Percentiles rank a stretch among this genome's conserved stretches.
phyloP scores from a whole-genome alignment of 2,113 vertebrate species.

The Coracopsis vasa region DNA sequence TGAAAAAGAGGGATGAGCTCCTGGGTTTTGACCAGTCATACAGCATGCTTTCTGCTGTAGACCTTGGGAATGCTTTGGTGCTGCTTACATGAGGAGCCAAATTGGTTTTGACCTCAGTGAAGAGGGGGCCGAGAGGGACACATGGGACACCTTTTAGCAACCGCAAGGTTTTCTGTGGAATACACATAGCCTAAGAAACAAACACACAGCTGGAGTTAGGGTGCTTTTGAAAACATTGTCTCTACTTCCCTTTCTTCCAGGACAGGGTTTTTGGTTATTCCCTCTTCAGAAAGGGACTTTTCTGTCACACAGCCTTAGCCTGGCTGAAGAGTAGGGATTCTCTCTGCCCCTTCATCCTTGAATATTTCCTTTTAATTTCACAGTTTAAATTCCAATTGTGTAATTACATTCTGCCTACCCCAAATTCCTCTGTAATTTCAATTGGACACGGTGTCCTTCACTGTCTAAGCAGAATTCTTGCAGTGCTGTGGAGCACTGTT shows the following conservation, averaged over 20 bases:
- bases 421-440: slow-evolving; percentile 69
- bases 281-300: slow-evolving; percentile 59
- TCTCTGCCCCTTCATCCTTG: slow-evolving; percentile 65
- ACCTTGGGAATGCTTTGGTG: slow-evolving; percentile 20
- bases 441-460: slow-evolving; percentile 61
- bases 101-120: slow-evolving; percentile 52
- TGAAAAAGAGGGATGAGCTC: background rate
- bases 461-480: slow-evolving; percentile 55
- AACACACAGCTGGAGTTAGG: slow-evolving; percentile 66
- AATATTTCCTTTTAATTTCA: slow-evolving; percentile 73
- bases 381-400: slow-evolving; percentile 73
- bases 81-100: slow-evolving; percentile 30
- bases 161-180: slow-evolving; percentile 29
- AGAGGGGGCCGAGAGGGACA: slow-evolving; percentile 37
- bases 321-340: slow-evolving; percentile 54
- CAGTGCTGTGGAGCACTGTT: slow-evolving; percentile 59
- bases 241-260: slow-evolving; percentile 56
- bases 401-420: slow-evolving; percentile 73
- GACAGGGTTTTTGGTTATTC: slow-evolving; percentile 62
- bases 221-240: slow-evolving; percentile 66
- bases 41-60: background rate
- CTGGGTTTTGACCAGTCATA: background rate
- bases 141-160: slow-evolving; percentile 55
- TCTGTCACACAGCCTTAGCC: slow-evolving; percentile 50
- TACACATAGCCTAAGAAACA: slow-evolving; percentile 47